Conservation (phyloP, 2,888 invertebrate species). For the Drosophila pseudotakahashii region DNA sequence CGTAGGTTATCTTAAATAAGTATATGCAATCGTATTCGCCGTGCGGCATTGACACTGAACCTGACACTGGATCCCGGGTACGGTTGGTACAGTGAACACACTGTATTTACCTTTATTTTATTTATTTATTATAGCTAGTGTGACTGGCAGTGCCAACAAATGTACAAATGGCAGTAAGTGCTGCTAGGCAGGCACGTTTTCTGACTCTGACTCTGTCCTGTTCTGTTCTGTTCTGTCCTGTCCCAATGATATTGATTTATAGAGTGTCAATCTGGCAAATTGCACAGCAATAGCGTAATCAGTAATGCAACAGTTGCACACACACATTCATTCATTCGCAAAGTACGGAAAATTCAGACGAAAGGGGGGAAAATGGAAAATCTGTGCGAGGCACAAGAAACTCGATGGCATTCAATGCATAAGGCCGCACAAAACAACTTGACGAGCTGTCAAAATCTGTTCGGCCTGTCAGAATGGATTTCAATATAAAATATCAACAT, state of each 20-base stretch:
- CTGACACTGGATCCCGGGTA: not conserved
- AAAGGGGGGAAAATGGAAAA: not conserved
- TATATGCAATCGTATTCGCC: not conserved
- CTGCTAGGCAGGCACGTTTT: slow-evolving; percentile 16
- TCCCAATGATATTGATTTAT: slow-evolving; percentile 53
- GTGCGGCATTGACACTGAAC: slow-evolving; percentile 11
- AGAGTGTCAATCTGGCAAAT: slow-evolving; percentile 63
- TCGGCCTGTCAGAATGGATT: slow-evolving; percentile 48
- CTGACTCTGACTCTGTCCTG: no score
- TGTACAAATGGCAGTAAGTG: slow-evolving; percentile 19
- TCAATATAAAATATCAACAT: slow-evolving; percentile 25
- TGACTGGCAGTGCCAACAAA: slow-evolving; percentile 14
- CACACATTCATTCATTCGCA: not conserved
- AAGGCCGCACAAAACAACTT: slow-evolving; percentile 40
- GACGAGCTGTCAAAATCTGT: slow-evolving; percentile 64
- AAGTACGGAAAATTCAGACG: not conserved
- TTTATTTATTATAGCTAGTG: slow-evolving; percentile 2
- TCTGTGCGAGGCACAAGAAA: not conserved
- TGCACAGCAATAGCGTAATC: slow-evolving; percentile 48
- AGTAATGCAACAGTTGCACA: slow-evolving; percentile 55
- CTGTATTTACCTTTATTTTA: not conserved
- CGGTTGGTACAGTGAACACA: slow-evolving; percentile 14
- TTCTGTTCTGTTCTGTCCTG: no score
- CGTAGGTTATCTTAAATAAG: no score
- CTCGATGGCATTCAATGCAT: not conserved